A percentile compares a stretch with the other conserved stretches of the same genome.
phyloP scores from a whole-genome alignment of 2,113 vertebrate genomes.

The Aphelocoma coerulescens region DNA sequence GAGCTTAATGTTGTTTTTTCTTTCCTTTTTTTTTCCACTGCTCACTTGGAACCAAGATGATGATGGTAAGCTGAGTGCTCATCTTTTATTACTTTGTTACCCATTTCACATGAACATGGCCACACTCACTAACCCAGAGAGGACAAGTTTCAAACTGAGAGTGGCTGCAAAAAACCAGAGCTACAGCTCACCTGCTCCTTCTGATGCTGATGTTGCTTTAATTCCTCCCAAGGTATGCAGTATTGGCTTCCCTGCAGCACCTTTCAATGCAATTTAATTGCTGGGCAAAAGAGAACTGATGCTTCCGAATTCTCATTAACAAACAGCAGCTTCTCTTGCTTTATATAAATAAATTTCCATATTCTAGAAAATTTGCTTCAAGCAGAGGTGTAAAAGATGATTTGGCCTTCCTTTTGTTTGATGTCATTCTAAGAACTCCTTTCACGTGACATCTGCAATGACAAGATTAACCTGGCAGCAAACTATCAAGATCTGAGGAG shows the following conservation, averaged over 20 bases:
- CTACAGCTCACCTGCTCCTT: background rate
- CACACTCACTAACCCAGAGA: background rate
- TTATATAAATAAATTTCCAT: background rate
- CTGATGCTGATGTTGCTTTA: background rate
- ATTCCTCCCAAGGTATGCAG: background rate
- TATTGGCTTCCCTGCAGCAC: background rate
- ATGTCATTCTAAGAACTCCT: background rate
- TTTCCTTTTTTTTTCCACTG: background rate
- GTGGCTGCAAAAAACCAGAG: background rate
- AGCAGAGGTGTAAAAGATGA: background rate
- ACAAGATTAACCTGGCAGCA: background rate
- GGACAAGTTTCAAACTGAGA: background rate
- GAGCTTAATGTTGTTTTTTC: background rate
- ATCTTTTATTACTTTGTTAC: background rate
- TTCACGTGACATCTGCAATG: accelerated
- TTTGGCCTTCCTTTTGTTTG: background rate
- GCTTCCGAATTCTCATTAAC: background rate
- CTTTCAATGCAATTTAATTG: background rate
- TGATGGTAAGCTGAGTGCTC: constrained; percentile 22
- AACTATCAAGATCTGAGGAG: background rate
- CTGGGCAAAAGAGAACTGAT: background rate
- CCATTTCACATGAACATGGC: background rate
- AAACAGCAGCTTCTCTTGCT: background rate
- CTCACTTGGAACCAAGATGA: constrained; percentile 10
- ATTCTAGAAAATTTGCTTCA: background rate